Evolutionary conservation across 1,140 invertebrate genomes (phyloP), one percentile per base, ranked within the genome.

Genomic region (Papilio polytes): DNA sequence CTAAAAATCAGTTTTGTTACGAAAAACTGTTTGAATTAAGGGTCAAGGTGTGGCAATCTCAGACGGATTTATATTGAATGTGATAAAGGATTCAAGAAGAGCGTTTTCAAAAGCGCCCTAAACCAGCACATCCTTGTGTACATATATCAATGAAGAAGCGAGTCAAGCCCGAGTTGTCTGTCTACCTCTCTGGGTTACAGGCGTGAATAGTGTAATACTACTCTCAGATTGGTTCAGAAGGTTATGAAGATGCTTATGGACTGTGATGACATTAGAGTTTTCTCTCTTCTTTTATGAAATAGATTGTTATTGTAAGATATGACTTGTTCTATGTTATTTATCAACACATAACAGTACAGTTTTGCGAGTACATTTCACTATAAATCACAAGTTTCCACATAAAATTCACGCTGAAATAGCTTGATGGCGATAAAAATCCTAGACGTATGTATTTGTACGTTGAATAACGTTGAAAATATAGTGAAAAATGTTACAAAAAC

Each of bases 401-500:
- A 76, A 53, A 53, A 76, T 26, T 26, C 20, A 76, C 41, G 46
- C 22, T 76, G 74, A 51, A 51, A 51, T 26, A 46, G 26, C 12
- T 76, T 48, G 48, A 76, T 51, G 74, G 74, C 74, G 74, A 76
- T 76, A 76, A 51, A 26, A 51, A 26, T 51, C 20, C 44, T 76
- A 51, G 74, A 76, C 74, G 53, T 76, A 76, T 76, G 74, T 76
- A 76, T 76, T 76, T 48, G 48, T 51, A 78, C 77, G 74, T 46
- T 76, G 48, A 76, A 78, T 78, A 78, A 78, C 77, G 77, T 66
- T 59, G 77, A 66, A 78, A 78, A 78, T 78, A 78, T 78, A 66
- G 59, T 78, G 77, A 78, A 78, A 78, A 78, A 78, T 78, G 77
- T 41, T 78, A 78, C 44, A 66, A 78, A 63, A 78, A 78, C 15